Conservation (phyloP, 2,888 invertebrate species). For the Dorcus parallelipipedus region DNA sequence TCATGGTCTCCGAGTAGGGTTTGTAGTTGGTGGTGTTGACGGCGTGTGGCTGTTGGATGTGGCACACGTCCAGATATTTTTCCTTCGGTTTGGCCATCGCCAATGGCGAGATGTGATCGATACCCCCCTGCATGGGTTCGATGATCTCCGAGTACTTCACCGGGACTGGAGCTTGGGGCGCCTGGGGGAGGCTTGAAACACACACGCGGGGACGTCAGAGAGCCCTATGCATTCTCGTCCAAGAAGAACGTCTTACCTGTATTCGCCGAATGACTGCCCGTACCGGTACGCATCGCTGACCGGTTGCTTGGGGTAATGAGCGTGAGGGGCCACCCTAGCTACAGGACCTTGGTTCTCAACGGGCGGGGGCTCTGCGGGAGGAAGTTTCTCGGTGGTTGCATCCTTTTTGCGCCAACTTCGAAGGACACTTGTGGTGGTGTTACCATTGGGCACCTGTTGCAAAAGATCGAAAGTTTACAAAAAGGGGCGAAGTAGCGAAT, state of each 20-base stretch:
- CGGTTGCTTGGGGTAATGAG: conserved; percentile 39
- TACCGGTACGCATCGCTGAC: conserved; percentile 36
- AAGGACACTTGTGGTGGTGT: conserved; percentile 37
- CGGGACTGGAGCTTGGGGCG: conserved; percentile 28
- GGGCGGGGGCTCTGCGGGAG: conserved; percentile 18
- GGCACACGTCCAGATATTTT: conserved; percentile 43
- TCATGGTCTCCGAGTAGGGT: conserved; percentile 4
- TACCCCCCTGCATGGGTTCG: conserved; percentile 24
- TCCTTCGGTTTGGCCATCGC: conserved; percentile 40
- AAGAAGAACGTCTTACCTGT: conserved; percentile 30
- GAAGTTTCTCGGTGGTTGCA: conserved; percentile 36
- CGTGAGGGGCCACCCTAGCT: conserved; percentile 47
- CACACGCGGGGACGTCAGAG: conserved; percentile 20
- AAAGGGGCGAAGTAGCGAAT: too few species aligned
- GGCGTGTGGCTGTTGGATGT: conserved; percentile 34
- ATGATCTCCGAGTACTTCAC: conserved; percentile 46
- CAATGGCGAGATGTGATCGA: conserved; percentile 33
- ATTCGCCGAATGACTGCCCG: conserved; percentile 36
- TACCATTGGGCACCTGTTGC: conserved; percentile 3
- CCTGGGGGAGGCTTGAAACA: conserved; percentile 17
- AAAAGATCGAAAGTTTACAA: too few species aligned
- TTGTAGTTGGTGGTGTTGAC: conserved; percentile 1
- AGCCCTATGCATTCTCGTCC: background rate
- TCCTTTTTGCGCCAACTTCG: conserved; percentile 46
- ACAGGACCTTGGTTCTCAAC: conserved; percentile 36